Evolutionary conservation across 2,797 vertebrate species (phyloP).

Genomic region (Distichodus sexfasciatus): DNA sequence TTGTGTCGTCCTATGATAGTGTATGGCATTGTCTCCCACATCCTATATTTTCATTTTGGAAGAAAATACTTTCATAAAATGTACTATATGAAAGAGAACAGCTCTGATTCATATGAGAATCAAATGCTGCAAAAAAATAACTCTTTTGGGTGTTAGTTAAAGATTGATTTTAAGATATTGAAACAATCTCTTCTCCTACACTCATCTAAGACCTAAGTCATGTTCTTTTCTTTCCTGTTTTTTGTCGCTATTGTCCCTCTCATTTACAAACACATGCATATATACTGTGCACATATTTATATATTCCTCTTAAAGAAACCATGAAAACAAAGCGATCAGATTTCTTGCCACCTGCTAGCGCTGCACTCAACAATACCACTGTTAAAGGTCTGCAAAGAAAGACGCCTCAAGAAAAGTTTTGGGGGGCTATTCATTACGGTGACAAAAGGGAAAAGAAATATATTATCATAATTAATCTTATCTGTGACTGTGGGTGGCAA

Average conservation of each 20-base stretch:
- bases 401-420: slow-evolving; percentile 81
- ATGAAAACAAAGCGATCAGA: slow-evolving; percentile 62
- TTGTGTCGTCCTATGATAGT: too few relatives aligned
- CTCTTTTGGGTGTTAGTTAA: too few relatives aligned
- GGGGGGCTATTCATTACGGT: slow-evolving; percentile 90
- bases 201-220: neutral
- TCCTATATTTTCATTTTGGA: too few relatives aligned
- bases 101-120: too few relatives aligned
- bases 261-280: neutral
- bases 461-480: slow-evolving; percentile 97
- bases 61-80: too few relatives aligned
- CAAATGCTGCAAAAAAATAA: too few relatives aligned
- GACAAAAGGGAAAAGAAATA: slow-evolving; percentile 93
- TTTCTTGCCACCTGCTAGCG: slow-evolving; percentile 89
- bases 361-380: slow-evolving; percentile 81
- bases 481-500: slow-evolving; percentile 91
- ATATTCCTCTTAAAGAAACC: slow-evolving; percentile 10
- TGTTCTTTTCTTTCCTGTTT: neutral
- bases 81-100: too few relatives aligned
- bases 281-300: slow-evolving; percentile 5
- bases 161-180: too few relatives aligned
- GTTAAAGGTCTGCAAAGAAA: slow-evolving; percentile 88
- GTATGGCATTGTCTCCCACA: too few relatives aligned
- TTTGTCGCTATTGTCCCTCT: neutral
- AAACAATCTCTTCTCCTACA: neutral